Evolutionary conservation across 2,113 vertebrate species (phyloP).

Genomic region (Amphilophus citrinellus): DNA sequence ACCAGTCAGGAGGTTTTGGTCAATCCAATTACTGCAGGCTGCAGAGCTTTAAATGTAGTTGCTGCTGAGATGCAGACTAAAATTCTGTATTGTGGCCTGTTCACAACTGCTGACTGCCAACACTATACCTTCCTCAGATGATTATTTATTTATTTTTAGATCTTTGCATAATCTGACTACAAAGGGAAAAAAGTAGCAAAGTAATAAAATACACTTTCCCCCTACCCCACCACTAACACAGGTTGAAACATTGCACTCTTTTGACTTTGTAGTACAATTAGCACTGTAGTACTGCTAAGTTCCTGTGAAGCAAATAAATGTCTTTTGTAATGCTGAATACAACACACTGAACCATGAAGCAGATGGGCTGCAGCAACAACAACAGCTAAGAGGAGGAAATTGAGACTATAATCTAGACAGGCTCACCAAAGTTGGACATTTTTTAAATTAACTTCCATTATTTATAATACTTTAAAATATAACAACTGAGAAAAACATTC

Average conservation of each 20-base stretch:
- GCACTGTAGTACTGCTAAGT: too few species aligned
- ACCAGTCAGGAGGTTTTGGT: background rate
- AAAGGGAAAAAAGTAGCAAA: background rate
- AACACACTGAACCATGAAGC: too few species aligned
- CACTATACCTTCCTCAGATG: background rate
- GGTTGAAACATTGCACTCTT: background rate
- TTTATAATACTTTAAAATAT: background rate
- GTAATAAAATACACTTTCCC: background rate
- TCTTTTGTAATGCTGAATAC: too few species aligned
- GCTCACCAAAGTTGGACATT: too few species aligned
- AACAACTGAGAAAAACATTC: background rate
- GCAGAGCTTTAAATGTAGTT: background rate
- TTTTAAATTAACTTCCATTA: background rate
- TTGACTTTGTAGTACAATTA: too few species aligned
- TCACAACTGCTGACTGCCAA: background rate
- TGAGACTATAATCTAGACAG: too few species aligned
- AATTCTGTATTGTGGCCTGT: background rate
- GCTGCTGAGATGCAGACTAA: background rate
- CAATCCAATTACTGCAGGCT: constrained; percentile 24
- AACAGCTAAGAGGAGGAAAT: too few species aligned
- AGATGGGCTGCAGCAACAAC: too few species aligned
- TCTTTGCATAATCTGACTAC: background rate
- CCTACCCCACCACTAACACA: background rate
- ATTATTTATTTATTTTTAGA: background rate
- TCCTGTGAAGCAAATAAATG: too few species aligned